A percentile compares a stretch with the other conserved stretches of the same genome.
Evolutionary conservation across 2,888 invertebrate species (phyloP).

Genomic region (Coelinius sp.): DNA sequence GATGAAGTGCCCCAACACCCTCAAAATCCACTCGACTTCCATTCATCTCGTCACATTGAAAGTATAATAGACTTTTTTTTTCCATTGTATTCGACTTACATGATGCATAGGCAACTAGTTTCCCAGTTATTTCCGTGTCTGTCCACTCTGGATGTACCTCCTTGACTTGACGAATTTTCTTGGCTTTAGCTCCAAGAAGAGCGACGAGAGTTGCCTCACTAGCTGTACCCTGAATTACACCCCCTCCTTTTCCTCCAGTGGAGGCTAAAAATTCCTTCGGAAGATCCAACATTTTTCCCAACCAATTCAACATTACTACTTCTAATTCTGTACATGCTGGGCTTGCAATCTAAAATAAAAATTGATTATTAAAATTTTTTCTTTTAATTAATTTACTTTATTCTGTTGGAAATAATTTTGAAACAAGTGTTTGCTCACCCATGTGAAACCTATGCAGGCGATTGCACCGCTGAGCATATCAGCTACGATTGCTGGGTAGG

Average conservation of each 20-base stretch:
- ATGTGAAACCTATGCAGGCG: constrained; percentile 96
- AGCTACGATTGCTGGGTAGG: constrained; percentile 93
- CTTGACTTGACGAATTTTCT: constrained; percentile 78
- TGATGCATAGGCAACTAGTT: constrained; percentile 90
- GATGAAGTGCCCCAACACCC: constrained; percentile 65
- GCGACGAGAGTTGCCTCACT: constrained; percentile 95
- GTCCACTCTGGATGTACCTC: constrained; percentile 82
- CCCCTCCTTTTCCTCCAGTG: constrained; percentile 85
- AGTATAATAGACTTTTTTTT: not conserved
- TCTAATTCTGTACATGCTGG: constrained; percentile 97
- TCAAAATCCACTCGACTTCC: constrained; percentile 46
- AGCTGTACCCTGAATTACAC: constrained; percentile 91
- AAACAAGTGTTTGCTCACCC: constrained; percentile 77
- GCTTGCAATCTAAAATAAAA: constrained; percentile 81
- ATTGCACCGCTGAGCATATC: constrained; percentile 96
- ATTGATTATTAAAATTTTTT: too few relatives aligned
- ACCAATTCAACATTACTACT: constrained; percentile 95
- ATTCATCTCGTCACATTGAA: constrained; percentile 40
- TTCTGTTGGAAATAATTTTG: not conserved
- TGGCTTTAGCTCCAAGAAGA: constrained; percentile 89
- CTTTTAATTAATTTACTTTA: constrained; percentile 8
- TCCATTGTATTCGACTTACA: constrained; percentile 73
- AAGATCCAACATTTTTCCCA: constrained; percentile 92
- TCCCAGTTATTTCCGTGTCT: constrained; percentile 81
- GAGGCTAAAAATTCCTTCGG: constrained; percentile 88